phyloP scores from a whole-genome alignment of 2,113 vertebrate genomes.

The Crotalus viridis region DNA sequence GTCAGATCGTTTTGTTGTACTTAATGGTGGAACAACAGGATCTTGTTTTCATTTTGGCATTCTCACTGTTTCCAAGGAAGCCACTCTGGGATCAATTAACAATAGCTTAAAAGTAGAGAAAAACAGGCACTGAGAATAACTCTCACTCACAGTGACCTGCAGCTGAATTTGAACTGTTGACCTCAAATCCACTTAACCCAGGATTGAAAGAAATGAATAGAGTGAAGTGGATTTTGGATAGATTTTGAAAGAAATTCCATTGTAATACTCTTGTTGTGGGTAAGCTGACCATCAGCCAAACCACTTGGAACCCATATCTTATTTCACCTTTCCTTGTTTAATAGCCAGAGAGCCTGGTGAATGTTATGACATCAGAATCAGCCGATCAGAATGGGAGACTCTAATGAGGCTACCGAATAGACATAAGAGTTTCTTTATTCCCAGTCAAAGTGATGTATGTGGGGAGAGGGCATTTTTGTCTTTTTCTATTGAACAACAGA shows the following conservation, averaged over 20 bases:
- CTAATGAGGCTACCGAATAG: not conserved
- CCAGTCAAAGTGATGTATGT: not conserved
- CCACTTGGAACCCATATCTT: not conserved
- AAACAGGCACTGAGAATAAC: not conserved
- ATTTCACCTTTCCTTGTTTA: no score
- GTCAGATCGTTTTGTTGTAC: not conserved
- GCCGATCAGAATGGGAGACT: not conserved
- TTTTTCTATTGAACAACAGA: not conserved
- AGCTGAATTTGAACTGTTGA: constrained; percentile 8
- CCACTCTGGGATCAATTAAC: constrained; percentile 17
- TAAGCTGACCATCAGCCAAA: not conserved
- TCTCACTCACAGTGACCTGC: not conserved
- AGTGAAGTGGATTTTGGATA: not conserved
- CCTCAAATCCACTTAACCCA: not conserved
- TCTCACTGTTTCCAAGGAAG: not conserved
- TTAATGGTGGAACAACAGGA: not conserved
- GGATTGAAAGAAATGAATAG: not conserved
- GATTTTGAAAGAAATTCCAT: not conserved
- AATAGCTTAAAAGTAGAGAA: not conserved
- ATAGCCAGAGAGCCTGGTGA: not conserved
- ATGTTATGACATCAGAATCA: not conserved
- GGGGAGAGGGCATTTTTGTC: not conserved
- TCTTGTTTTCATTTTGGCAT: not conserved
- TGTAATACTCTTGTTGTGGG: not conserved
- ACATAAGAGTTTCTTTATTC: not conserved